Base-by-base conservation (phyloP, 2,113 vertebrate species). In the Melanocharis versteri region DNA sequence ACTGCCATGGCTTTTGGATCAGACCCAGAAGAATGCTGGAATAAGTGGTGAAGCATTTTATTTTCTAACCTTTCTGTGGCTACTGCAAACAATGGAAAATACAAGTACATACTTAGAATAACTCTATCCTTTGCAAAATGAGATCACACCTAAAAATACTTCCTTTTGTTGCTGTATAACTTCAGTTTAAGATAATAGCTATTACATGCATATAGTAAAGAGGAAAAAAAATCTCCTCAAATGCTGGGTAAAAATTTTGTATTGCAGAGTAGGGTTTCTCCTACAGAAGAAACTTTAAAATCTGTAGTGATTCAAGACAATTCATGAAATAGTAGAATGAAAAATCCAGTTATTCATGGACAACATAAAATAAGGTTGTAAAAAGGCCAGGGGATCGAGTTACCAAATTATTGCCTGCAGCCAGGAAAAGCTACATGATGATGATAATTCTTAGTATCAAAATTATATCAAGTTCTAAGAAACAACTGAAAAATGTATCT, bases 101-200 rank as follows among this genome's bases (percentile, higher is more conserved):
- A 94, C 94, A 93, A 91, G 93, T 42, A 90, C 90, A 96, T 96
- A 95, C 85, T 87, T 94, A 96, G 94, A 97, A 94, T 96, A 97
- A 97, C 93, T 96, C 66, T 73, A 95, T 91, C 94, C 87, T 93
- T 92, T 47, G 68, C 90, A 94, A 95, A 95, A 81, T 95, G 94
- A 97, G 82, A 94, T 96, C 96, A 96, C 94, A 94, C 94, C 94
- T 94, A 95, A 96, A 96, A 96, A 96, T 94, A 96, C 93, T 96
- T 95, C 93, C 94, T 85, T 90, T 96, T 96, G 89, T 96, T 94
- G 82, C 85, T 70, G n/a, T 83, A 66, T 86, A 94, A 95, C 40
- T 94, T 88, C 68, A 64, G 51, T 93, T 95, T 94, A 88, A 84
- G 71, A 57, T 96, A 96, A 96, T 94, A 92, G 68, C 76, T 92